phyloP scores from a whole-genome alignment of 1,140 invertebrate species.

The Latrodectus geometricus region DNA sequence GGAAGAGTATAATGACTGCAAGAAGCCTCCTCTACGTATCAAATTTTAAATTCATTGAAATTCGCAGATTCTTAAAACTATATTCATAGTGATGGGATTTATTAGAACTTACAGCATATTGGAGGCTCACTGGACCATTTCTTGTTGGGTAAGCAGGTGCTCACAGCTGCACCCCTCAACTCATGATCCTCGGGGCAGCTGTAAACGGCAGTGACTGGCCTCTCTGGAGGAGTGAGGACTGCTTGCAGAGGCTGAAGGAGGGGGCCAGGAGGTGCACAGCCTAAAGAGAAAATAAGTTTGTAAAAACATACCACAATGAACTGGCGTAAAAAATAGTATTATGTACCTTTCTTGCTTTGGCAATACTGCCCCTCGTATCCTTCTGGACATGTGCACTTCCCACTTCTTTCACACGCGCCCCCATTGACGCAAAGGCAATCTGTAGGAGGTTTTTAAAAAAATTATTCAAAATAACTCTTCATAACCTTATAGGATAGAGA shows the following conservation, averaged over 20 bases:
- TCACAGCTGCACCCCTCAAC: slow-evolving; percentile 14
- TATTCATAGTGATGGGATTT: background rate
- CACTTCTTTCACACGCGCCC: slow-evolving; percentile 70
- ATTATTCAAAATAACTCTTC: too few species aligned
- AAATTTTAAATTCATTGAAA: background rate
- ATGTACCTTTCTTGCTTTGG: slow-evolving; percentile 72
- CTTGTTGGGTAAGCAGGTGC: slow-evolving; percentile 10
- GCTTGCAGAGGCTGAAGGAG: slow-evolving; percentile 1
- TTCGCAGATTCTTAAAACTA: too few species aligned
- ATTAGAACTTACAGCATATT: slow-evolving; percentile 27
- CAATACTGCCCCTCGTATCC: slow-evolving; percentile 85
- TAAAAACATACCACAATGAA: background rate
- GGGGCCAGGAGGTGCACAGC: slow-evolving; percentile 18
- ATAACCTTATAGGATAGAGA: too few species aligned
- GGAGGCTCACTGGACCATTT: slow-evolving; percentile 31
- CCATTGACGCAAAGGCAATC: slow-evolving; percentile 70
- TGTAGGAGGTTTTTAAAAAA: background rate
- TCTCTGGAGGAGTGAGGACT: slow-evolving; percentile 12
- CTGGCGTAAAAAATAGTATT: background rate
- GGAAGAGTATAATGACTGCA: too few species aligned
- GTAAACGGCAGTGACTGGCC: slow-evolving; percentile 33
- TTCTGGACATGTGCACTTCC: slow-evolving; percentile 77
- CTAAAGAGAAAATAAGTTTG: slow-evolving; percentile 5
- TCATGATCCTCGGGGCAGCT: slow-evolving; percentile 13
- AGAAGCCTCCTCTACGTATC: too few species aligned